Percentiles rank a stretch among this genome's conserved stretches.
Conservation (phyloP, 2,888 invertebrate species). For the Lapara coniferarum region DNA sequence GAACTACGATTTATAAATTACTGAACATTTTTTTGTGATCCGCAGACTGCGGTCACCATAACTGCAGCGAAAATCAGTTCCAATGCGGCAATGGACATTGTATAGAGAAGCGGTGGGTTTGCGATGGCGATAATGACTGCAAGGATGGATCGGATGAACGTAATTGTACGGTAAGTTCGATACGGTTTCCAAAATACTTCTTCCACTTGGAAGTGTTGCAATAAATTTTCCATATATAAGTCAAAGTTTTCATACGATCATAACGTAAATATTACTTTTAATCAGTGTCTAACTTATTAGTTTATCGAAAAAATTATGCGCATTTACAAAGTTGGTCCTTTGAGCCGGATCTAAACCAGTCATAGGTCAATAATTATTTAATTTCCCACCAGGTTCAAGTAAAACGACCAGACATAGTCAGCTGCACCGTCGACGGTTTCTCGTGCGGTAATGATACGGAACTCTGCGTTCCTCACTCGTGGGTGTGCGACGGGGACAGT, state of each 20-base stretch:
- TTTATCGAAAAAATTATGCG: background rate
- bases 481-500: constrained; percentile 91
- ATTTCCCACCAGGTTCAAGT: constrained; percentile 40
- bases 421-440: constrained; percentile 63
- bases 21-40: constrained; percentile 19
- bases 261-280: no score
- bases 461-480: constrained; percentile 88
- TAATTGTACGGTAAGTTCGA: constrained; percentile 78
- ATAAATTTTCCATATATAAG: no score
- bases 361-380: background rate
- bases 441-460: constrained; percentile 66
- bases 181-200: no score
- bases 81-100: constrained; percentile 89
- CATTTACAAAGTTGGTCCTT: no score
- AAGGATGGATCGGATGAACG: constrained; percentile 88
- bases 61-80: constrained; percentile 83
- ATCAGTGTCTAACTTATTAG: background rate
- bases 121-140: constrained; percentile 91
- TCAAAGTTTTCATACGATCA: background rate
- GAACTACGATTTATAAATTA: no score
- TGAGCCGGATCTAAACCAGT: background rate
- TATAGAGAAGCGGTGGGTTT: constrained; percentile 88
- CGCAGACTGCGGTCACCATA: constrained; percentile 69
- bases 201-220: no score
- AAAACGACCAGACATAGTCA: constrained; percentile 54